Conservation (phyloP, 2,888 invertebrate species). For the Dryobotodes eremita region DNA sequence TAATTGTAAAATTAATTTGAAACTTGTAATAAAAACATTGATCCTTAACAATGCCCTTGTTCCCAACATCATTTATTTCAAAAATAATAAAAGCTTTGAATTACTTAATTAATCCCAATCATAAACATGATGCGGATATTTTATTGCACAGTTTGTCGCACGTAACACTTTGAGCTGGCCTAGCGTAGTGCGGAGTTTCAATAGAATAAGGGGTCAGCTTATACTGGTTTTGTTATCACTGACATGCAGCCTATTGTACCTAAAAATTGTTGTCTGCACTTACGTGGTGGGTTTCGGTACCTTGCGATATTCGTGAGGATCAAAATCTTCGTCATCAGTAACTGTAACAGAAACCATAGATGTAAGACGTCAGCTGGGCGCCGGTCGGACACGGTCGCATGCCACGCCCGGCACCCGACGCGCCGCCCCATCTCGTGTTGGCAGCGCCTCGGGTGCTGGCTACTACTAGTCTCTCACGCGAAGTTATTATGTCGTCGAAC, state of each 20-base stretch:
- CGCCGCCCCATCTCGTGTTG: not conserved
- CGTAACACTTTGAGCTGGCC: not conserved
- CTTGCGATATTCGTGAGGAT: conserved; percentile 24
- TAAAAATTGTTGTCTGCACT: not conserved
- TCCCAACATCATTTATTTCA: not conserved
- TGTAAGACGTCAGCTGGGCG: not conserved
- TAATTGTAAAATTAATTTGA: no score
- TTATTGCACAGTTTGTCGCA: not conserved
- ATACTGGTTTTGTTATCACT: not conserved
- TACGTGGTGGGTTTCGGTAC: conserved; percentile 18
- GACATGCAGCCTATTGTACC: not conserved
- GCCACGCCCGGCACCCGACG: not conserved
- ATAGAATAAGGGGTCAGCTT: not conserved
- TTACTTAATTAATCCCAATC: not conserved
- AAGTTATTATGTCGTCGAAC: not conserved
- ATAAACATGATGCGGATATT: not conserved
- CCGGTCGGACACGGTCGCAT: no score
- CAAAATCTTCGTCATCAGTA: conserved; percentile 19
- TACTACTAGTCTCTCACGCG: not conserved
- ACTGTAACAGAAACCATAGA: conserved; percentile 33
- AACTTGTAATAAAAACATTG: no score
- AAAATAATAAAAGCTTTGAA: not conserved
- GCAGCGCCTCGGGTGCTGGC: not conserved
- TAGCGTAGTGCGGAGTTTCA: no score
- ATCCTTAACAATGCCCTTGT: not conserved